Percentiles rank a stretch among this genome's conserved stretches.
phyloP scores from a whole-genome alignment of 2,113 vertebrate genomes.

The Silurus asotus region DNA sequence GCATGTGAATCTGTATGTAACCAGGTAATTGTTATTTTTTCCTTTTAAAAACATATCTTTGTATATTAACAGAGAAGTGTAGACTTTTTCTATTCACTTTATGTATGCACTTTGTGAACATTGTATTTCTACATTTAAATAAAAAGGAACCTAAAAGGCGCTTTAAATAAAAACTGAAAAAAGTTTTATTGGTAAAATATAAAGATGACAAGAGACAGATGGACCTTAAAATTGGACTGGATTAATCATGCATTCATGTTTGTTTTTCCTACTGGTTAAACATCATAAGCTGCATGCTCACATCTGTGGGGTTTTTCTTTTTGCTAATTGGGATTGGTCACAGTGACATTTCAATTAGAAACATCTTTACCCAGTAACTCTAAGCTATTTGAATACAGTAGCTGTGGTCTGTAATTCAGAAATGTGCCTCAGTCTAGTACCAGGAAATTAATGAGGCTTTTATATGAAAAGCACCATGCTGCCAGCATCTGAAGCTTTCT shows the following conservation, averaged over 20 bases:
- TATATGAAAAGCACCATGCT: neutral
- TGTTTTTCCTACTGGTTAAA: neutral
- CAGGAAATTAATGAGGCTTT: neutral
- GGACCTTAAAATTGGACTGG: neutral
- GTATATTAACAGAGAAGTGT: too few relatives aligned
- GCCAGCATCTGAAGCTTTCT: neutral
- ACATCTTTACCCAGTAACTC: neutral
- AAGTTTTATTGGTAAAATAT: neutral
- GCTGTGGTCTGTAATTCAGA: neutral
- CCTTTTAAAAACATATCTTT: neutral
- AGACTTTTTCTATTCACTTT: neutral
- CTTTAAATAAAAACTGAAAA: neutral
- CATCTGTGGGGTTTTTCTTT: neutral
- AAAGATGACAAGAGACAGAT: neutral
- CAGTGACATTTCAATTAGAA: neutral
- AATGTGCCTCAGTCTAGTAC: neutral
- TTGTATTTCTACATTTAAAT: neutral
- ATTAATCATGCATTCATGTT: neutral
- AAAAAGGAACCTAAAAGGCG: neutral
- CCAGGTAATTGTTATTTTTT: neutral
- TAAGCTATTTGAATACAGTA: neutral
- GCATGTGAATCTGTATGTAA: too few relatives aligned
- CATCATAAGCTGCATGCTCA: neutral
- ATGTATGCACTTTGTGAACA: neutral
- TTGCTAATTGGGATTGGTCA: slow-evolving; percentile 5